Evolutionary conservation across 2,888 invertebrate species (phyloP).

Genomic region (Sinhomidia bicolor): DNA sequence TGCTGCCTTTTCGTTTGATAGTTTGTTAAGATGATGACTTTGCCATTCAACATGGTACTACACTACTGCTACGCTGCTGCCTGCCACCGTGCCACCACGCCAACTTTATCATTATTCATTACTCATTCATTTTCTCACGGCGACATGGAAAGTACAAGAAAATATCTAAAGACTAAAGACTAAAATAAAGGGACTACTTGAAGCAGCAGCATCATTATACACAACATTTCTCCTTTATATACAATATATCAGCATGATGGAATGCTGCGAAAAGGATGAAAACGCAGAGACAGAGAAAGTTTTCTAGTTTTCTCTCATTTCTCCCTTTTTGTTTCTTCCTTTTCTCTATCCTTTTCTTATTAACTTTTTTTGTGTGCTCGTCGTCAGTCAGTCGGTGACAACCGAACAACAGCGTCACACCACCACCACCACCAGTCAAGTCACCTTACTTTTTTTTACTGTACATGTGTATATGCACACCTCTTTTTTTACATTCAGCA

Average conservation of each 20-base stretch:
- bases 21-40: no score
- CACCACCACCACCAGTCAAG: no score
- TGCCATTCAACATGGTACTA: no score
- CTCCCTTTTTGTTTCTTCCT: not conserved
- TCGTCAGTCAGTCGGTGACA: conserved; percentile 26
- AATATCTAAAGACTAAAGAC: no score
- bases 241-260: not conserved
- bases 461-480: no score
- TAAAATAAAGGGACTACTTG: no score
- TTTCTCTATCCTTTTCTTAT: not conserved
- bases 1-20: no score
- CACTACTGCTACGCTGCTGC: no score
- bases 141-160: not conserved
- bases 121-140: not conserved
- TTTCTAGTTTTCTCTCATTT: not conserved
- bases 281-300: not conserved
- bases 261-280: not conserved
- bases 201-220: no score
- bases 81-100: no score
- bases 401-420: not conserved
- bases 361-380: not conserved
- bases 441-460: no score
- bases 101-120: not conserved
- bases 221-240: not conserved
- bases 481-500: no score